Base-by-base conservation (phyloP, 2,113 vertebrate species). In the Percopsis transmontana region DNA sequence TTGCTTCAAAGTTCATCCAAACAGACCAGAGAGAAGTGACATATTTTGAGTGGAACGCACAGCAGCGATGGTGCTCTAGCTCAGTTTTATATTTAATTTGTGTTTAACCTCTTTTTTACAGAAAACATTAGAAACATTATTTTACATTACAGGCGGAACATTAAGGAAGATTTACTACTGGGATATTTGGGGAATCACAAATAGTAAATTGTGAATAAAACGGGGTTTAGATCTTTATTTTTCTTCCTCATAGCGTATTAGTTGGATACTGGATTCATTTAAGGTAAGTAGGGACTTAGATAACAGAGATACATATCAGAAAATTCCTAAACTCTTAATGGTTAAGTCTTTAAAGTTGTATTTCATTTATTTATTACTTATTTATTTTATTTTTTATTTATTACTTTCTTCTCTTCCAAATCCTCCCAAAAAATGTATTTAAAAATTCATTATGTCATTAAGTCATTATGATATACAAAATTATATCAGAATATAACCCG, bases 201-300 rank as follows among this genome's bases (percentile, higher is more conserved):
- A 21, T 2, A 38, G 24, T 40, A 23, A 62, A 1, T 54, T 56
- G 2, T 61, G 51, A 15, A 38, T 6, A 8, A 7, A 56, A 56
- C 11, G 42, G 54, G n/a, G 24, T n/a, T 53, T 21, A 1, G 10
- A 13, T 7, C 21, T 50, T 41, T 59, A 51, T 57, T 67, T 50
- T 63, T 51, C 39, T 58, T 65, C 59, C 10, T 74, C 18, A 40
- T 3, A 3, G 44, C 40, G 42, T 51, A 62, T 16, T 68, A 14
- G 12, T 66, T 13, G 2, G 2, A 58, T 18, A 55, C 51, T 23
- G 9, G n/a, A 45, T 62, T 16, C 15, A 15, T 21, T n/a, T n/a
- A 77, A 84, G 82, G 87, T 88, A 85, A 73, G 80, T 72, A n/a
- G n/a, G n/a, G n/a, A 33, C 27, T 33, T 53, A 56, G 13, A 38